Evolutionary conservation across 2,888 invertebrate genomes (phyloP).

Genomic region (Lacanobia wlatinum): DNA sequence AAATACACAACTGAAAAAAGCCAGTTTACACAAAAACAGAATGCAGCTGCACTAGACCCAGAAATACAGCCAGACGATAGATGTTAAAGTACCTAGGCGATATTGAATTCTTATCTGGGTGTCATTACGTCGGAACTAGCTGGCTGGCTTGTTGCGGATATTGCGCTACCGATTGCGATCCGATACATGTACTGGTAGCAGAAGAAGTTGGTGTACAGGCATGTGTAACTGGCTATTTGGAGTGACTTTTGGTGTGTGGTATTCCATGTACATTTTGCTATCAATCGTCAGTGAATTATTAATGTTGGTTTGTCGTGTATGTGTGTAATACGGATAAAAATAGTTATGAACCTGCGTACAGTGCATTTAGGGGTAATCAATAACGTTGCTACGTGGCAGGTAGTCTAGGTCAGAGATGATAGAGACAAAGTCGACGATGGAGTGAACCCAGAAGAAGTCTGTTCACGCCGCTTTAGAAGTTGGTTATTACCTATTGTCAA

Average conservation of each 20-base stretch:
- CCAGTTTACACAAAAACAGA: slow-evolving; percentile 25
- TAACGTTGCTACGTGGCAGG: too few species aligned
- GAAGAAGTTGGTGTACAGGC: slow-evolving; percentile 12
- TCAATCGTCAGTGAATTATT: background rate
- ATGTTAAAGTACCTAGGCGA: slow-evolving; percentile 62
- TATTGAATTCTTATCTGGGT: slow-evolving; percentile 67
- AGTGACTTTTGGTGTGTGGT: background rate
- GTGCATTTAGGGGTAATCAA: too few species aligned
- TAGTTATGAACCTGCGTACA: too few species aligned
- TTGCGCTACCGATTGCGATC: slow-evolving; percentile 64
- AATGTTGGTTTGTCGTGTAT: background rate
- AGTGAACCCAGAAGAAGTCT: too few species aligned
- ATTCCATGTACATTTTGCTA: background rate
- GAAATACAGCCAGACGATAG: slow-evolving; percentile 39
- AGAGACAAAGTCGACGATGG: too few species aligned
- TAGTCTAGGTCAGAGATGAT: too few species aligned
- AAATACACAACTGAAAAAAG: background rate
- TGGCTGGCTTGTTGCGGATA: slow-evolving; percentile 66
- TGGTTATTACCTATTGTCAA: too few species aligned
- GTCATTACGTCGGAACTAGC: slow-evolving; percentile 65
- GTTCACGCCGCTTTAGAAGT: too few species aligned
- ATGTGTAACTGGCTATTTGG: background rate
- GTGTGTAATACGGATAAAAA: too few species aligned
- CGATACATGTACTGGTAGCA: slow-evolving; percentile 41
- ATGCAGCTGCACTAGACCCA: slow-evolving; percentile 45